Evolutionary conservation across 2,888 invertebrate species (phyloP).

Genomic region (Drosophila paranaensis): DNA sequence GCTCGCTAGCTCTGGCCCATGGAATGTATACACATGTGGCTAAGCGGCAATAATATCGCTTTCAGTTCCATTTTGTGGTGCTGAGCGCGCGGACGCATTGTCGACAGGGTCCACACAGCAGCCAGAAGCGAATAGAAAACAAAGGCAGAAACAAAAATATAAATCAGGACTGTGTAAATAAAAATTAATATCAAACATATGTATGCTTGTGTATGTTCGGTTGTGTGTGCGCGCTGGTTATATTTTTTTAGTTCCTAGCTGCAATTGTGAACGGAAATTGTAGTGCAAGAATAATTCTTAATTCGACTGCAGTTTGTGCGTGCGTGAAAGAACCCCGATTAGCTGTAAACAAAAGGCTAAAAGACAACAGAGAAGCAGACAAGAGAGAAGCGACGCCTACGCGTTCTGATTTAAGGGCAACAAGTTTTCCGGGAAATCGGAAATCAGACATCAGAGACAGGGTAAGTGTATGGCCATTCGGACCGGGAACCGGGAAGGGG

Average conservation of each 20-base stretch:
- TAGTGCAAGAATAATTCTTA: background rate
- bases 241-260: constrained; percentile 17
- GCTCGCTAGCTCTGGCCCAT: constrained; percentile 1
- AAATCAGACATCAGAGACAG: constrained; percentile 23
- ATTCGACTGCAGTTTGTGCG: constrained; percentile 3
- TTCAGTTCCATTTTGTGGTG: constrained; percentile 73
- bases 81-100: constrained; percentile 80
- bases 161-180: constrained; percentile 39
- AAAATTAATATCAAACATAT: constrained; percentile 9
- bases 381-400: constrained; percentile 37
- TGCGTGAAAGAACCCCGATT: constrained; percentile 31
- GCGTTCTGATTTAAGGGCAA: constrained; percentile 38
- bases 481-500: background rate
- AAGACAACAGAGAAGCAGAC: constrained; percentile 20
- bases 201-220: constrained; percentile 4
- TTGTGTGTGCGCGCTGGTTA: constrained; percentile 4
- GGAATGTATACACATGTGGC: constrained; percentile 51
- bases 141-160: constrained; percentile 19
- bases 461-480: constrained; percentile 21
- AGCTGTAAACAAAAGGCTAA: constrained; percentile 53
- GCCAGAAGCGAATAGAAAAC: constrained; percentile 24
- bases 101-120: constrained; percentile 28
- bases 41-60: constrained; percentile 56
- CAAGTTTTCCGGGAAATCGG: constrained; percentile 54
- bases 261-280: constrained; percentile 1